Evolutionary conservation across 2,113 vertebrate genomes (phyloP).

Genomic region (Mungos mungo): DNA sequence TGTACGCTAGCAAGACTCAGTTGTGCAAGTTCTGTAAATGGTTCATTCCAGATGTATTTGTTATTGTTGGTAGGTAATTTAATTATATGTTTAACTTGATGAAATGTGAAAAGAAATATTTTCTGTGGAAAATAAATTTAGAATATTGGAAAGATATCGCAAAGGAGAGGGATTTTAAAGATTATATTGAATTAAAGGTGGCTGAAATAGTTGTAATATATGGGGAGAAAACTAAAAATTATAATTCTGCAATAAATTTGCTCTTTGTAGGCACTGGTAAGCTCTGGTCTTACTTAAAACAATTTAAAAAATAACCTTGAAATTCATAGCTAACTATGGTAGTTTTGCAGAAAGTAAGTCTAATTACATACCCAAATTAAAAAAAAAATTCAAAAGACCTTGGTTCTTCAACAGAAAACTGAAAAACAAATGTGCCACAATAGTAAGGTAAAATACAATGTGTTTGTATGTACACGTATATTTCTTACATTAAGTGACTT

Average conservation of each 20-base stretch:
- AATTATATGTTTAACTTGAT: constrained; percentile 24
- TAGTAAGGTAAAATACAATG: neutral
- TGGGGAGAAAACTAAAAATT: neutral
- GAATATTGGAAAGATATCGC: neutral
- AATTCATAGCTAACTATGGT: neutral
- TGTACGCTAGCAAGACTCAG: neutral
- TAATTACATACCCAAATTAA: neutral
- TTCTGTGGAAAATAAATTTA: neutral
- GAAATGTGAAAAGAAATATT: neutral
- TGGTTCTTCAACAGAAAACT: neutral
- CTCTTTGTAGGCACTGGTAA: neutral
- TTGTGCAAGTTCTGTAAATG: neutral
- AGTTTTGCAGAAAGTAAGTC: neutral
- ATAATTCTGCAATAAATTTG: neutral
- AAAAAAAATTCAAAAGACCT: neutral
- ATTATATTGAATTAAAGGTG: neutral
- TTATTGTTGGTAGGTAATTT: neutral
- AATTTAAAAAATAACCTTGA: neutral
- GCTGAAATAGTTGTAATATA: neutral
- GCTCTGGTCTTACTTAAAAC: neutral
- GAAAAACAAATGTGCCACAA: neutral
- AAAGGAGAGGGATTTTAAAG: neutral
- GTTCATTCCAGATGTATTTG: constrained; percentile 16
- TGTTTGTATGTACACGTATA: neutral
- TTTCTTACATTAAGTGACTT: neutral